These are phyloP conservation scores for Clinocottus analis DNA, from an alignment of 2,113 vertebrate genomes.

Conservation along the genomic window DNA sequence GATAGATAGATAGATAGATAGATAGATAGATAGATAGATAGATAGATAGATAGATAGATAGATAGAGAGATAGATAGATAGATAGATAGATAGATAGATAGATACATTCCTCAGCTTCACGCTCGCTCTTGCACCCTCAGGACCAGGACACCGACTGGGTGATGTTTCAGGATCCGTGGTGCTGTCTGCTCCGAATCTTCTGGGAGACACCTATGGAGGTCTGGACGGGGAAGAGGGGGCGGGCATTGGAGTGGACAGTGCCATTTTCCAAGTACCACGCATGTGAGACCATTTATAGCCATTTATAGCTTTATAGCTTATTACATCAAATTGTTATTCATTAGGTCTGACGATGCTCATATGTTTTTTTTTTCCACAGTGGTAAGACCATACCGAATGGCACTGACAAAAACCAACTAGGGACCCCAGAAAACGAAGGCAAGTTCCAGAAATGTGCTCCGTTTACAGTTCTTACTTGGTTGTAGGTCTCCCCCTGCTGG, in stretches of 20 bases:
- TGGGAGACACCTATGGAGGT: conserved; percentile 90
- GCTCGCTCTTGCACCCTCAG: conserved; percentile 69
- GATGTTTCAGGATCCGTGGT: conserved; percentile 91
- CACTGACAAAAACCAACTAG: conserved; percentile 80
- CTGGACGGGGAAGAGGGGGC: conserved; percentile 90
- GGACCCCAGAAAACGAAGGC: conserved; percentile 90
- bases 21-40: too few species aligned
- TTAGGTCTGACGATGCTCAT: not conserved
- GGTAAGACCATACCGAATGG: conserved; percentile 93
- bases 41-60: not conserved
- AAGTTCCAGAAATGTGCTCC: conserved; percentile 63
- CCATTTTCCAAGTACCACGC: conserved; percentile 93
- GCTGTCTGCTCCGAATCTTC: conserved; percentile 90
- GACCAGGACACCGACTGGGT: conserved; percentile 86
- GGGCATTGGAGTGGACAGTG: conserved; percentile 89
- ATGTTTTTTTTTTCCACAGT: conserved; percentile 66
- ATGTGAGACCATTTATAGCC: conserved; percentile 85
- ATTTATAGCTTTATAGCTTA: too few species aligned
- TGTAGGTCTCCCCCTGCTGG: conserved; percentile 66
- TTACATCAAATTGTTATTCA: not conserved
- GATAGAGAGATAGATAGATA: not conserved
- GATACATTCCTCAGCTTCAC: conserved; percentile 11
- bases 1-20: too few species aligned
- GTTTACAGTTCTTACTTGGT: conserved; percentile 14
- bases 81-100: not conserved